These are phyloP conservation scores for Dysmachus trigonus DNA, from an alignment of 2,888 invertebrate genomes.

Conservation along the genomic window DNA sequence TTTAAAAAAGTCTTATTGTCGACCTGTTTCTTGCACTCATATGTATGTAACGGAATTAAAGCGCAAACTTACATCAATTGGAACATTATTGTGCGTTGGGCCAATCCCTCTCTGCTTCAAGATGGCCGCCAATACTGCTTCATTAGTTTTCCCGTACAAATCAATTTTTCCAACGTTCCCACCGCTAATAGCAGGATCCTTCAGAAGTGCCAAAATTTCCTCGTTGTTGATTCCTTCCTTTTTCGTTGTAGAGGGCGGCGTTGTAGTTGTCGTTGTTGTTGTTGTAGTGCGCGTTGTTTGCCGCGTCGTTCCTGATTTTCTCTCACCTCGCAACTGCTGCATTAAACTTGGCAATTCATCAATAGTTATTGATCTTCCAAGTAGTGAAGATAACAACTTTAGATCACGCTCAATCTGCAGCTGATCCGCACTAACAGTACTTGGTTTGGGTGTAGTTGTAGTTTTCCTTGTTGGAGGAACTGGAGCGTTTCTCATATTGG, in stretches of 20 bases:
- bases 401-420: slow-evolving; percentile 52
- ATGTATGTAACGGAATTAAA: not conserved
- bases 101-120: slow-evolving; percentile 78
- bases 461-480: slow-evolving; percentile 61
- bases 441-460: slow-evolving; percentile 58
- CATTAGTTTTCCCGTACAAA: slow-evolving; percentile 71
- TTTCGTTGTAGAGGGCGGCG: slow-evolving; percentile 15
- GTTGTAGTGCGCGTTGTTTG: slow-evolving; percentile 48
- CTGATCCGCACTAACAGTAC: slow-evolving; percentile 54
- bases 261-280: slow-evolving; percentile 53
- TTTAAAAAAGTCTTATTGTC: too few species aligned
- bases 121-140: slow-evolving; percentile 75
- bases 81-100: slow-evolving; percentile 67
- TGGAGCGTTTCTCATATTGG: slow-evolving; percentile 53
- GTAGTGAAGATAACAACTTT: slow-evolving; percentile 51
- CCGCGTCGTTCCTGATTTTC: slow-evolving; percentile 47
- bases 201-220: slow-evolving; percentile 53
- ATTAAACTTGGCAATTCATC: slow-evolving; percentile 54
- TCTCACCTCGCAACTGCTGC: slow-evolving; percentile 54
- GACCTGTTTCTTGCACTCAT: too few species aligned
- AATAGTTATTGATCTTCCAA: slow-evolving; percentile 50
- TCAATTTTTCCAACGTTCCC: slow-evolving; percentile 54
- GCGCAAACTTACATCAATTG: slow-evolving; percentile 54
- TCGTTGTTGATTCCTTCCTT: slow-evolving; percentile 25
- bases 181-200: slow-evolving; percentile 54